Conservation (phyloP, 2,888 invertebrate genomes). For the Hypomecis atomaria region DNA sequence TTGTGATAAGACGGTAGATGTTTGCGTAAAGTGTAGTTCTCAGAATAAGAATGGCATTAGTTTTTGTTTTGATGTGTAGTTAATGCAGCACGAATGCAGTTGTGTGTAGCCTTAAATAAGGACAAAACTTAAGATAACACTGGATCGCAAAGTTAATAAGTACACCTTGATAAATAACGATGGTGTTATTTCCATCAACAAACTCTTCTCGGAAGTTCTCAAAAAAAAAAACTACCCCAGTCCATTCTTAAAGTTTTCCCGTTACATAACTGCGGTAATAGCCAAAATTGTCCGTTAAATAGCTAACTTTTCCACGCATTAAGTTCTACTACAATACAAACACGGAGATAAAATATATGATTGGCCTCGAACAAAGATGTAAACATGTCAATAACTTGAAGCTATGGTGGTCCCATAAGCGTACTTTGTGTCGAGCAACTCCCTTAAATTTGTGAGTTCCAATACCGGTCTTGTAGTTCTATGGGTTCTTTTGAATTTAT, state of each 20-base stretch:
- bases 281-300: background rate
- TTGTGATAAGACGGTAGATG: too few species aligned
- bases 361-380: constrained; percentile 31
- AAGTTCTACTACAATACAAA: constrained; percentile 12
- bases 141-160: too few species aligned
- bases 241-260: constrained; percentile 1
- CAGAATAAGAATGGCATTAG: too few species aligned
- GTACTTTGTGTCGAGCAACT: too few species aligned
- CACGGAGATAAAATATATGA: constrained; percentile 19
- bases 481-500: too few species aligned
- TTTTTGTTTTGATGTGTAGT: too few species aligned
- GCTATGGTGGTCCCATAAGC: background rate
- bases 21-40: too few species aligned
- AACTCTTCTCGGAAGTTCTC: background rate
- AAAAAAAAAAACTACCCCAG: background rate
- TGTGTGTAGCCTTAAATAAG: too few species aligned
- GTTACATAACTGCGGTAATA: background rate
- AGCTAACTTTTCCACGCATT: background rate
- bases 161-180: background rate
- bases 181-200: background rate
- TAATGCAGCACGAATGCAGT: too few species aligned
- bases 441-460: too few species aligned
- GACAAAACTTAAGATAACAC: too few species aligned
- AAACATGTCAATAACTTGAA: constrained; percentile 35
- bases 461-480: too few species aligned